Percentiles rank a stretch among this genome's conserved stretches.
phyloP scores from a whole-genome alignment of 2,888 invertebrate species.

The Volucella zonaria region DNA sequence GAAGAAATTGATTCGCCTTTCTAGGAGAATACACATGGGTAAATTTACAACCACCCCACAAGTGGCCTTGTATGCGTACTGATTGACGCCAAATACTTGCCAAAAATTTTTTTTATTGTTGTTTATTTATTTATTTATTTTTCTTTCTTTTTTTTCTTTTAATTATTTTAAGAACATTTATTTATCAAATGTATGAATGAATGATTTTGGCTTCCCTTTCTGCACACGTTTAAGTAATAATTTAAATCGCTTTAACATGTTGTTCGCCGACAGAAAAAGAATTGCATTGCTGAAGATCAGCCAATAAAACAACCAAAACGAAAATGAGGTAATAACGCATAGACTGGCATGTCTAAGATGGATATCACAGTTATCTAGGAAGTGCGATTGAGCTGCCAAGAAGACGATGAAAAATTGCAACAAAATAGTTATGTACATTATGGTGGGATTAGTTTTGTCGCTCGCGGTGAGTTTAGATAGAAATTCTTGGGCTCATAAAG shows the following conservation, averaged over 20 bases:
- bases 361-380: not conserved
- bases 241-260: slow-evolving; percentile 22
- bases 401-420: too few species aligned
- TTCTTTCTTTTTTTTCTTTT: not conserved
- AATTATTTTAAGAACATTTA: slow-evolving; percentile 1
- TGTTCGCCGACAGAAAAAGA: slow-evolving; percentile 9
- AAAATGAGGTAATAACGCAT: not conserved
- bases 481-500: too few species aligned
- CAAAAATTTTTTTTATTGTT: not conserved
- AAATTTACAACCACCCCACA: slow-evolving; percentile 4
- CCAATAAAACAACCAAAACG: slow-evolving; percentile 14
- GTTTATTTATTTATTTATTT: not conserved
- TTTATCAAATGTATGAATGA: slow-evolving; percentile 14
- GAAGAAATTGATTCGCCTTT: not conserved
- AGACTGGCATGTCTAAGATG: too few species aligned
- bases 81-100: slow-evolving; percentile 17
- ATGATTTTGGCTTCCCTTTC: not conserved
- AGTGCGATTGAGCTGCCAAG: too few species aligned
- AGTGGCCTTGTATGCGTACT: not conserved
- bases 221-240: slow-evolving; percentile 28
- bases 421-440: too few species aligned
- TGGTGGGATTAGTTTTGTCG: too few species aligned
- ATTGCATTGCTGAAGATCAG: slow-evolving; percentile 38
- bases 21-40: slow-evolving; percentile 7
- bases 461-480: too few species aligned